Percentiles rank a stretch among this genome's conserved stretches.
Conservation (phyloP, 2,113 vertebrate genomes). For the Tetrax tetrax region DNA sequence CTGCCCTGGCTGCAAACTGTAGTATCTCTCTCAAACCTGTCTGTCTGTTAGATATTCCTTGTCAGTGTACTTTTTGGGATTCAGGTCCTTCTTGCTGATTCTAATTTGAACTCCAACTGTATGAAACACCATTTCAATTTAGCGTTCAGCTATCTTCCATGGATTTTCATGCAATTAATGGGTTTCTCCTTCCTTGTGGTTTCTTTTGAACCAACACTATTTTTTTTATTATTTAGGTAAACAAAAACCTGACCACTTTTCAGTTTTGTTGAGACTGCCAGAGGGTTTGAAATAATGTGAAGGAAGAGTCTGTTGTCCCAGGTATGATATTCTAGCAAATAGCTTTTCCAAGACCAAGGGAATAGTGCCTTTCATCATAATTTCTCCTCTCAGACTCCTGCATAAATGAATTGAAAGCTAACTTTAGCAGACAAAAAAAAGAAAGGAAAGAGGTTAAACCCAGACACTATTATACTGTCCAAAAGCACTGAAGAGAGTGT, state of each 20-base stretch:
- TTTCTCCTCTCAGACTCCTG: not conserved
- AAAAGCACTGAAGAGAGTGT: conserved; percentile 2
- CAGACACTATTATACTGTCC: not conserved
- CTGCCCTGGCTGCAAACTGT: not conserved
- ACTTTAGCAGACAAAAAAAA: not conserved
- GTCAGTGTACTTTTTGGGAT: not conserved
- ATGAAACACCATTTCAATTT: not conserved
- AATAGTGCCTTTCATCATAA: not conserved
- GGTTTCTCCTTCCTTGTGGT: not conserved
- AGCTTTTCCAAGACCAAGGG: not conserved
- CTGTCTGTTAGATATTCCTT: not conserved
- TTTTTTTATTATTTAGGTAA: not conserved
- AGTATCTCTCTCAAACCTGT: not conserved
- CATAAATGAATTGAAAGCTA: not conserved
- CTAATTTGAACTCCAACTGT: not conserved
- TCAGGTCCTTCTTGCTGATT: not conserved
- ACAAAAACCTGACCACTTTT: not conserved
- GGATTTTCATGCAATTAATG: not conserved
- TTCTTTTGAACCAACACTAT: not conserved
- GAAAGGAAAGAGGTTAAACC: not conserved
- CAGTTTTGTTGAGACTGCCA: not conserved
- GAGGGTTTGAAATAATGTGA: not conserved
- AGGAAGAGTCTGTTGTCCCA: not conserved
- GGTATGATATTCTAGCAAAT: not conserved
- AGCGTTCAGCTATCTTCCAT: not conserved